These are phyloP conservation scores for Syrista parreyssii DNA, from an alignment of 2,888 invertebrate genomes.

Conservation along the genomic window DNA sequence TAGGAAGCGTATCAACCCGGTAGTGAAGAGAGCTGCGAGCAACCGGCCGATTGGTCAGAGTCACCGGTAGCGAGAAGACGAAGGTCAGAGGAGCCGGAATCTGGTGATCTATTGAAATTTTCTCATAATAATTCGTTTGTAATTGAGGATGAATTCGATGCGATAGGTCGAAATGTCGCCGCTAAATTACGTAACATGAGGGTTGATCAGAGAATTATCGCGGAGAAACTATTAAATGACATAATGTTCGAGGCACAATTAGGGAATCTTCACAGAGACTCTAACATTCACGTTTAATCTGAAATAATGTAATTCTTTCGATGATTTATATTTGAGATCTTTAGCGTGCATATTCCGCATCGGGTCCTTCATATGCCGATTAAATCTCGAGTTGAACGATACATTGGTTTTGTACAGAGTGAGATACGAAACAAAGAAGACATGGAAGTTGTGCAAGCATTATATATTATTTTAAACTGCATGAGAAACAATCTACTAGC, in stretches of 20 bases:
- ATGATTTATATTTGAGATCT: not conserved
- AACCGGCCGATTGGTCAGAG: slow-evolving; percentile 43
- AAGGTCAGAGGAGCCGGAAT: slow-evolving; percentile 51
- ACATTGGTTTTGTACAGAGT: not conserved
- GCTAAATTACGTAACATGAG: slow-evolving; percentile 65
- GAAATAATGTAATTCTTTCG: not conserved
- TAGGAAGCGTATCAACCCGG: slow-evolving; percentile 52
- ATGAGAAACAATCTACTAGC: not conserved
- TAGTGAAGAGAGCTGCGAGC: slow-evolving; percentile 47
- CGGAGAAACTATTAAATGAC: slow-evolving; percentile 66
- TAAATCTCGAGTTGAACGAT: not conserved
- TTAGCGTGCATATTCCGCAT: not conserved
- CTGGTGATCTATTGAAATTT: slow-evolving; percentile 48
- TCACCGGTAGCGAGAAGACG: slow-evolving; percentile 43
- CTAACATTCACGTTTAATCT: slow-evolving; percentile 58
- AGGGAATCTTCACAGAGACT: slow-evolving; percentile 64
- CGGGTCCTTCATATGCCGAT: not conserved
- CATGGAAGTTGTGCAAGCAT: not conserved
- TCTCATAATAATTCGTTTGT: slow-evolving; percentile 52
- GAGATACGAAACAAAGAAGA: not conserved
- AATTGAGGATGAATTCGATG: slow-evolving; percentile 62
- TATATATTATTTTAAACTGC: not conserved
- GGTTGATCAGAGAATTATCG: slow-evolving; percentile 64
- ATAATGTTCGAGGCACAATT: slow-evolving; percentile 66
- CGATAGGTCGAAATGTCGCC: slow-evolving; percentile 64